Evolutionary conservation across 2,113 vertebrate genomes (phyloP), one percentile per base, ranked within the genome.

Genomic region (Cynocephalus volans): DNA sequence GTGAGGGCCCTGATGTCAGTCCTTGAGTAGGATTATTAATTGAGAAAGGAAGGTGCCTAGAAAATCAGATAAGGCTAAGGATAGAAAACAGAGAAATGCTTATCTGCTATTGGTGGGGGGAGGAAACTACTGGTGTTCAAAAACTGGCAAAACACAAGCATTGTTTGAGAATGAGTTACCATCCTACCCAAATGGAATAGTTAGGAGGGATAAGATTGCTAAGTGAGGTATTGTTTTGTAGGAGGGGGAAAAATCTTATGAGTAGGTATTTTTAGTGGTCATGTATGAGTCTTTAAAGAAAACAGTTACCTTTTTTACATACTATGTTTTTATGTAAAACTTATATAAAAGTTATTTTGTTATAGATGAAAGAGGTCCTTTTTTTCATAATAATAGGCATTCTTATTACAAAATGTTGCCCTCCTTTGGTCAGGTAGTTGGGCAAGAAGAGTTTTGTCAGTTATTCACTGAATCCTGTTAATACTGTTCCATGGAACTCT

Each of bases 271-370:
- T 90, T 87, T 75, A 60, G 33, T 84, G n/a, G 56, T 88, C 18
- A 45, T 76, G 3, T 64, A 48, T 64, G 76, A 95, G 15, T 75
- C 52, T 96, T 83, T 65, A 90, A 95, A 83, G 75, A 87, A 90
- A 95, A 70, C 45, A 73, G 31, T 80, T 90, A 45, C 33, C 45
- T 60, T 79, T 86, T 56, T 87, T 80, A 73, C 11, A 36, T 7
- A 5, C 11, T 58, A 9, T 62, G 54, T 96, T 58, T 96, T 96
- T 93, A 56, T 91, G 48, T 86, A 41, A 80, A 87, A 77, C 81
- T 83, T 75, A 64, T 1, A 50, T 17, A 69, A 85, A 88, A 58
- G 36, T 45, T 45, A 50, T 56, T 77, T n/a, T 76, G 65, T 48
- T 89, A 65, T 58, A 76, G 70, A 36, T 19, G 8, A 2, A 0